These are phyloP conservation scores for Trichonephila clavata DNA, from an alignment of 1,140 invertebrate genomes.

Conservation along the genomic window DNA sequence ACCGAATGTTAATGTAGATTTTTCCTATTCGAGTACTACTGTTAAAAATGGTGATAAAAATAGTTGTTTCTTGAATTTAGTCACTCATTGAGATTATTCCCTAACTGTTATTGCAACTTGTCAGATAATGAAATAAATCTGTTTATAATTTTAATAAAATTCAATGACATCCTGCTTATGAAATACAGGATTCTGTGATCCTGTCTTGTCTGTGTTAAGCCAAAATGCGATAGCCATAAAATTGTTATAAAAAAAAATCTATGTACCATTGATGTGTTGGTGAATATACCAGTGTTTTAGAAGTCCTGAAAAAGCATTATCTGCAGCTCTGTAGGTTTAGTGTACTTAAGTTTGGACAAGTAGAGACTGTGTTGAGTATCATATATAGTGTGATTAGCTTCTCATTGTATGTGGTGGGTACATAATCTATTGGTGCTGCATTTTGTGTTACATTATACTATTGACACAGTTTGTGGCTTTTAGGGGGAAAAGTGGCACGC, in stretches of 20 bases:
- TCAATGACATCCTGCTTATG: background rate
- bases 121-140: background rate
- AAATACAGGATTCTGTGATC: slow-evolving; percentile 3
- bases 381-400: slow-evolving; percentile 20
- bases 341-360: slow-evolving; percentile 60
- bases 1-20: slow-evolving; percentile 24
- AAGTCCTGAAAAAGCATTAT: background rate
- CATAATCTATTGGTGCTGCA: slow-evolving; percentile 62
- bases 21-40: background rate
- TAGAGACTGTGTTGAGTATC: slow-evolving; percentile 8
- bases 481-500: slow-evolving; percentile 44
- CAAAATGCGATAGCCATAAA: background rate
- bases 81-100: slow-evolving; percentile 18
- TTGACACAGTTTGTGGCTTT: slow-evolving; percentile 42
- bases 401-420: background rate
- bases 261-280: background rate
- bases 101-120: slow-evolving; percentile 10
- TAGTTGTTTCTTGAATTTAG: background rate
- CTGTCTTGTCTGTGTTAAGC: slow-evolving; percentile 3
- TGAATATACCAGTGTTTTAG: background rate
- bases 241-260: background rate
- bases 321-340: slow-evolving; percentile 49
- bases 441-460: slow-evolving; percentile 56
- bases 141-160: too few relatives aligned
- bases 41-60: background rate